Base-by-base conservation (phyloP, 2,888 invertebrate species). In the Polydrusus tereticollis region DNA sequence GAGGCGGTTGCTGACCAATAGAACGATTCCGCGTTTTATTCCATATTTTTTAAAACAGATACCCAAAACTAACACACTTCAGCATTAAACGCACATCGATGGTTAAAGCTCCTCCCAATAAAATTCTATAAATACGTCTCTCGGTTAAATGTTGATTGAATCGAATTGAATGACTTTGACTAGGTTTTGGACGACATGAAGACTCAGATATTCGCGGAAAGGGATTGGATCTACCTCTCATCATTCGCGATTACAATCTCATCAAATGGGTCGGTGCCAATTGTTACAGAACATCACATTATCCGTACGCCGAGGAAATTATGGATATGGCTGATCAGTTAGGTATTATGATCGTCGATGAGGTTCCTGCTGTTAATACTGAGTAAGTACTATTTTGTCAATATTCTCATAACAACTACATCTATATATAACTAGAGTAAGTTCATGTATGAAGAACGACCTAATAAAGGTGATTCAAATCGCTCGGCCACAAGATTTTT, bases 261-360 rank as follows among this genome's bases (percentile, higher is more conserved):
- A 89, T 99, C 57, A 92, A 93, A 83, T 99, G 98, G 99, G 88
- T 97, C 59, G 97, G 98, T 0, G 97, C 94, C 0, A 98, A 98
- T 86, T 90, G 94, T 0, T 98, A 96, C 86, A 90, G 98, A 21
- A 99, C 98, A 0, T 98, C 98, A 0, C 98, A 99, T 85, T 99
- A 99, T 86, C 98, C 98, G 0, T 99, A 99, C 84, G 96, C 97
- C 0, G 98, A 99, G 79, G 98, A 98, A 86, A 93, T 98, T 60
- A 94, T 98, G 90, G 95, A 97, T 82, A 89, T 96, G 83, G 97
- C 97, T 0, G 98, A 98, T 83, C 90, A 92, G 79, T 89, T 93
- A 71, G 98, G 98, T 33, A 94, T 98, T 78, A 95, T 97, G 88
- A 93, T 99, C 59, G 95, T 99, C 74, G 94, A 97, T 82, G 98